Evolutionary conservation across 1,140 invertebrate genomes (phyloP), one percentile per base, ranked within the genome.

Genomic region (Antheraea pernyi): DNA sequence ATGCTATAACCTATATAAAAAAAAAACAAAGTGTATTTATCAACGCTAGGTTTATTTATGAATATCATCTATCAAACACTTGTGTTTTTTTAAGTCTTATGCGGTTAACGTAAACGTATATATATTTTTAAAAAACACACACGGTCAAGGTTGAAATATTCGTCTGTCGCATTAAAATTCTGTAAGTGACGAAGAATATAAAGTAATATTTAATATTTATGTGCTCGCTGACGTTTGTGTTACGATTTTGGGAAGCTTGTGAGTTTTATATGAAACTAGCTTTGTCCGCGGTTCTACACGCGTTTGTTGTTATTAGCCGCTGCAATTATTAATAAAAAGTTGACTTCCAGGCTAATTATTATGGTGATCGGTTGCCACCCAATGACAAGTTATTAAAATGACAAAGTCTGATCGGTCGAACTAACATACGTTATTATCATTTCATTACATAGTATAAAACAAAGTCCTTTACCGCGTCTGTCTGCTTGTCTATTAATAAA

Each of bases 141-240:
- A 53, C 46, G 46, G 46, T 53, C 46, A 53, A 53, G 46, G 46
- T 53, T 53, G 46, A 53, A 16, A 16, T 53, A 53, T 53, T 53
- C 46, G 46, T 53, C 46, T 53, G 46, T 53, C 11, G 46, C 46
- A 53, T 53, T 53, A 53, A 53, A n/a, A 53, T 53, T 53, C 46
- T 16, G 46, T 53, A 53, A 53, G 46, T 16, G 46, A 53, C 46
- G 13, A 53, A 16, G 46, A 53, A 53, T 53, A 53, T 53, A 7
- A 53, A 53, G 46, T 16, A 16, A 16, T n/a, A 53, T 53, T 53
- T 53, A 53, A 16, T 53, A 53, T 53, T 16, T 53, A 42, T 53
- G 46, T 53, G 9, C 13, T 53, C 13, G 46, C 46, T 53, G 11
- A 53, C 46, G 46, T 6, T 16, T 53, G 46, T 53, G 46, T 53